Conservation (phyloP, 64 coral and sea anemone genomes). For the Montipora efflorescens region DNA sequence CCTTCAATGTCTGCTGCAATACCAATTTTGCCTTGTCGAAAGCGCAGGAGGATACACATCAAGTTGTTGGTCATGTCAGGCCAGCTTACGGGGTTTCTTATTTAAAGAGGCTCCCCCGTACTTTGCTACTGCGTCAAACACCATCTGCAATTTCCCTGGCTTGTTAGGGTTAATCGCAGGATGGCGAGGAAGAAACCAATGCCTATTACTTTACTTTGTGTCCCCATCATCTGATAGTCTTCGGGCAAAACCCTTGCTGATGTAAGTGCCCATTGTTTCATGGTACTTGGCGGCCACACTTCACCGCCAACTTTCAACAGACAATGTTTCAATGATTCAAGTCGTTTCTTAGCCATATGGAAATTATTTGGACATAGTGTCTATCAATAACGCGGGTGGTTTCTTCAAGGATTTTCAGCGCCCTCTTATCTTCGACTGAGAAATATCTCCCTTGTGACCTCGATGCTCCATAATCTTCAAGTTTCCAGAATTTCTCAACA, state of each 20-base stretch:
- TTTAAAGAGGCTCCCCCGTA: too few relatives aligned
- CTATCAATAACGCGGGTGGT: too few relatives aligned
- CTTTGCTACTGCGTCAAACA: too few relatives aligned
- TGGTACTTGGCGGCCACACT: slow-evolving; percentile 59
- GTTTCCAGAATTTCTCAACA: too few relatives aligned
- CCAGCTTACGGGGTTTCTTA: slow-evolving; percentile 27
- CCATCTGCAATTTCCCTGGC: background rate
- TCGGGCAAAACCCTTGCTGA: slow-evolving; percentile 18
- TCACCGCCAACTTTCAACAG: slow-evolving; percentile 19
- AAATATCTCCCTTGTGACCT: too few relatives aligned
- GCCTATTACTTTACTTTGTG: too few relatives aligned
- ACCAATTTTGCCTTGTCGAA: slow-evolving; percentile 40
- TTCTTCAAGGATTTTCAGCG: too few relatives aligned
- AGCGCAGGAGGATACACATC: slow-evolving; percentile 58
- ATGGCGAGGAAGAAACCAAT: too few relatives aligned
- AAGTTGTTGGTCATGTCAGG: slow-evolving; percentile 75
- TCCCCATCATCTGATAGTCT: slow-evolving; percentile 16
- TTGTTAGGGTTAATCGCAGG: slow-evolving; percentile 21
- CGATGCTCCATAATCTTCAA: too few relatives aligned
- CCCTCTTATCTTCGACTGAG: too few relatives aligned
- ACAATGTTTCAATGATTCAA: slow-evolving; percentile 39
- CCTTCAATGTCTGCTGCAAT: slow-evolving; percentile 54
- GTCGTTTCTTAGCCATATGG: slow-evolving; percentile 6
- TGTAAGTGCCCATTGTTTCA: slow-evolving; percentile 56
- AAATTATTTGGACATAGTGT: slow-evolving; percentile 43